Base-by-base conservation (phyloP, 2,113 vertebrate species). In the Solea senegalensis region DNA sequence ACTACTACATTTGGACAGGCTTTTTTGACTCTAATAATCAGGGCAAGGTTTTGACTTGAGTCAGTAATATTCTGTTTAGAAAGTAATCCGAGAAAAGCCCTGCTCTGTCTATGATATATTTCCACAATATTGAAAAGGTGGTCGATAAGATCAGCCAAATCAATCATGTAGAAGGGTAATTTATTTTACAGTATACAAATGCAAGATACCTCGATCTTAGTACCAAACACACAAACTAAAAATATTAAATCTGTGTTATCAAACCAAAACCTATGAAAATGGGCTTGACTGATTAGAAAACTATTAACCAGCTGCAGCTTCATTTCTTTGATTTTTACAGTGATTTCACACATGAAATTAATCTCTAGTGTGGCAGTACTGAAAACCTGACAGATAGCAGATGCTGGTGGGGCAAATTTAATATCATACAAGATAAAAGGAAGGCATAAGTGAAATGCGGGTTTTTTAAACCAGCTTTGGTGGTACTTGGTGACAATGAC, bases 131-230 rank as follows among this genome's bases (percentile, higher is more conserved):
- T 85, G 61, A 81, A 83, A 85, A 76, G 13, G 65, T 50, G 41
- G 12, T 14, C 7, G 86, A 90, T 88, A 83, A 15, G n/a, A 81
- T 89, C 83, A 4, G 45, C 11, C 8, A 55, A 70, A 81, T 90
- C 83, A 77, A 80, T 91, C 88, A 88, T 64, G 63, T 44, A 2
- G 83, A 77, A 74, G 56, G 69, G 54, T 58, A 72, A 82, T 84
- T 70, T 65, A 74, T 54, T 26, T 69, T 28, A 40, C 44, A 26
- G 52, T 16, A 54, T 52, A 69, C 49, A 81, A 82, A 70, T 27
- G 51, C 34, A 79, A 9, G 46, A 40, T 14, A 3, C 50, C 53
- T 69, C 85, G 64, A 84, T 86, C 65, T 73, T 1, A 5, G 55
- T 34, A 80, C 44, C 28, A 43, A 59, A 77, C 65, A 52, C 16